Base-by-base conservation (phyloP, 2,113 vertebrate genomes). In the Zapornia atra region DNA sequence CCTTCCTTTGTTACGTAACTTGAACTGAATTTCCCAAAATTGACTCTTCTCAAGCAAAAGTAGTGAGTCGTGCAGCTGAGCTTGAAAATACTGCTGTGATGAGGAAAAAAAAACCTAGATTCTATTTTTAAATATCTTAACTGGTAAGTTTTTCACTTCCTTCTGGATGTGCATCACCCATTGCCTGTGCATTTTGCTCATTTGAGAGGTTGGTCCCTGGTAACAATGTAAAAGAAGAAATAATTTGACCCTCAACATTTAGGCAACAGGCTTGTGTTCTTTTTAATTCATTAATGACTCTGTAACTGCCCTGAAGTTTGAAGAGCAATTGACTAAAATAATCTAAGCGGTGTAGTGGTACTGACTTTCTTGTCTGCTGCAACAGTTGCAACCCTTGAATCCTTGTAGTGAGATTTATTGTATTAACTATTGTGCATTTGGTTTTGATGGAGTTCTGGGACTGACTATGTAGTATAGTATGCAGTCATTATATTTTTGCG, bases 291-390 rank as follows among this genome's bases (percentile, higher is more conserved):
- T 71, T 36, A 91, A 86, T 78, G 82, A 90, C 51, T 54, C 57
- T 34, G 20, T 90, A 54, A 87, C 88, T 95, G 89, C 20, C 13
- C 54, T 86, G 71, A 64, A 38, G 46, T 93, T 89, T 93, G 38
- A 63, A 73, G 20, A 68, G 46, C 59, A 92, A 73, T 80, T 84
- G 85, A 73, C 82, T 87, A 86, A 94, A 95, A 95, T 44, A 87
- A 92, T 83, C 25, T 69, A 70, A 57, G 82, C 87, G 73, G 70
- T 65, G 36, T 91, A 64, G 57, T 51, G 33, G 61, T 61, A 92
- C 53, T 79, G 31, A 53, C 9, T 75, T 81, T 93, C 50, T 72
- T 64, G 88, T 24, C 33, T 89, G 12, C 82, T 77, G 70, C 64
- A 38, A 13, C 70, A 34, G 44, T 77, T 94, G 84, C 92, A 83